phyloP scores from a whole-genome alignment of 2,888 invertebrate species.

The Platerodrilus igneus region DNA sequence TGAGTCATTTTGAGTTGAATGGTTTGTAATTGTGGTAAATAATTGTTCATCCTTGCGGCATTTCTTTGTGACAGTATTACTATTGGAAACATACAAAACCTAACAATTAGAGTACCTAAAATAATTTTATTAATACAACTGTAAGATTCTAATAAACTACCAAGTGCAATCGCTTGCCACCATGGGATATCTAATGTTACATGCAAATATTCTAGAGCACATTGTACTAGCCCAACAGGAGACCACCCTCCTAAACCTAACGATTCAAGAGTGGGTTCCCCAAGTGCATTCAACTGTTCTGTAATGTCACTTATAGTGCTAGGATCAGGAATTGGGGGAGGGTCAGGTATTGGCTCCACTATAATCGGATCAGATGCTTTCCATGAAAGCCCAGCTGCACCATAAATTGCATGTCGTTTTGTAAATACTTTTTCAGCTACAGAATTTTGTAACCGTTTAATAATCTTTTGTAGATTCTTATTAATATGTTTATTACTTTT shows the following conservation, averaged over 20 bases:
- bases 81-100: conserved; percentile 77
- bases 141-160: conserved; percentile 42
- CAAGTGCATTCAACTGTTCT: conserved; percentile 46
- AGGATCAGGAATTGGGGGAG: conserved; percentile 41
- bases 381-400: too few relatives aligned
- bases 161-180: conserved; percentile 84
- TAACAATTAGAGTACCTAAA: conserved; percentile 70
- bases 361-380: too few relatives aligned
- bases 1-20: conserved; percentile 82
- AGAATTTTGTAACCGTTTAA: too few relatives aligned
- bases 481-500: too few relatives aligned
- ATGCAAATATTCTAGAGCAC: conserved; percentile 78
- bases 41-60: conserved; percentile 74
- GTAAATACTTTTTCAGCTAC: too few relatives aligned
- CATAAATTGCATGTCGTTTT: too few relatives aligned
- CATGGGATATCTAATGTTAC: conserved; percentile 80
- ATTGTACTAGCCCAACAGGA: conserved; percentile 79
- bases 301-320: conserved; percentile 35
- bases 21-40: conserved; percentile 79
- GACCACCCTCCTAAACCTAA: conserved; percentile 79
- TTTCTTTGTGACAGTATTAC: conserved; percentile 79
- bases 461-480: too few relatives aligned
- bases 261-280: conserved; percentile 75
- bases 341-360: conserved; percentile 28
- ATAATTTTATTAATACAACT: conserved; percentile 20